These are phyloP conservation scores for Ips nitidus DNA, from an alignment of 1,140 invertebrate genomes.

Conservation along the genomic window DNA sequence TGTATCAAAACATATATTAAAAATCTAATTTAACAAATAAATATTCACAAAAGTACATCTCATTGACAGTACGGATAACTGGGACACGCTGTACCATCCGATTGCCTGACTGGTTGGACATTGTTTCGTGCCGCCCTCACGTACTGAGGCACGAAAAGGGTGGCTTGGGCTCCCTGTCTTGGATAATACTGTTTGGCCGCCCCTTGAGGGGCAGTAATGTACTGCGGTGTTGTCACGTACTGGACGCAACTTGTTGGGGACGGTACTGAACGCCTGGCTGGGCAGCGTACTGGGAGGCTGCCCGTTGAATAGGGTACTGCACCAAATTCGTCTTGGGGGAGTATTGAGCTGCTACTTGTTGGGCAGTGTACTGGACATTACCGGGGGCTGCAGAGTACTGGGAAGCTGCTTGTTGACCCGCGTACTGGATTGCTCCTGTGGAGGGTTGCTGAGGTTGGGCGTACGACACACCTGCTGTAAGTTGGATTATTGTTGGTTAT, in stretches of 20 bases:
- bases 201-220: constrained; percentile 24
- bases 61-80: constrained; percentile 61
- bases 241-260: constrained; percentile 21
- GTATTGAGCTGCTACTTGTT: constrained; percentile 10
- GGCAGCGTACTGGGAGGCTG: constrained; percentile 15
- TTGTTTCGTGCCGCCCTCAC: constrained; percentile 5
- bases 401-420: constrained; percentile 25
- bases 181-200: constrained; percentile 20
- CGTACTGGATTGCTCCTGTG: constrained; percentile 10
- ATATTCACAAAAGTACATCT: constrained; percentile 1
- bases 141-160: constrained; percentile 14
- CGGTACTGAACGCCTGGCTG: constrained; percentile 13
- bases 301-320: constrained; percentile 16
- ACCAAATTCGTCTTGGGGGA: not conserved
- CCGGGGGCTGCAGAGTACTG: constrained; percentile 24
- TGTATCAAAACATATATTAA: too few species aligned
- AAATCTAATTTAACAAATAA: not conserved
- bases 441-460: constrained; percentile 10
- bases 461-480: not conserved
- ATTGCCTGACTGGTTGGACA: constrained; percentile 43
- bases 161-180: constrained; percentile 10
- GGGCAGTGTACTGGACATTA: constrained; percentile 10
- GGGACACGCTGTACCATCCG: constrained; percentile 59
- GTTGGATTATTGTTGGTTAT: not conserved
- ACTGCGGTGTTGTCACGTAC: constrained; percentile 22